These are phyloP conservation scores for Chironomus tentans DNA, from an alignment of 2,888 invertebrate species.

Conservation along the genomic window DNA sequence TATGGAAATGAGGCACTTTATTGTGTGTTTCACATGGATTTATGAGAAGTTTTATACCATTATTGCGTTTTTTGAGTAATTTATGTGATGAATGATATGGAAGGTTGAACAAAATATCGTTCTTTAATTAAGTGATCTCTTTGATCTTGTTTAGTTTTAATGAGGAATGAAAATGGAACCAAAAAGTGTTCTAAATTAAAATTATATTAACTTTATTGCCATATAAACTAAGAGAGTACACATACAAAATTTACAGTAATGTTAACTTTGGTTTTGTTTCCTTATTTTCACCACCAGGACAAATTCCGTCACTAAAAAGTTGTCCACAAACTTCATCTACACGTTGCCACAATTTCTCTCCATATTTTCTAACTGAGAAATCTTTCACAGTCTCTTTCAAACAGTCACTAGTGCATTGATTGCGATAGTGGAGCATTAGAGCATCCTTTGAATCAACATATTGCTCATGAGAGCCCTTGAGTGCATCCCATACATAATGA, in stretches of 20 bases:
- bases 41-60: background rate
- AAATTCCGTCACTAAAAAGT: slow-evolving; percentile 37
- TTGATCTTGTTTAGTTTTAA: too few relatives aligned
- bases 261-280: too few relatives aligned
- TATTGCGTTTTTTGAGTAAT: background rate
- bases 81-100: too few relatives aligned
- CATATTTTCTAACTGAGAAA: slow-evolving; percentile 38
- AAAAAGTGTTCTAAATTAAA: too few relatives aligned
- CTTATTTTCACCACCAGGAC: slow-evolving; percentile 29
- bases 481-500: slow-evolving; percentile 56
- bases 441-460: slow-evolving; percentile 36
- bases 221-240: too few relatives aligned
- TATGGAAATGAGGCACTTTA: background rate
- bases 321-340: slow-evolving; percentile 37
- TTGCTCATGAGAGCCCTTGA: slow-evolving; percentile 35
- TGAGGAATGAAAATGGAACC: too few relatives aligned
- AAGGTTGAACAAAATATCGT: too few relatives aligned
- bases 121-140: too few relatives aligned
- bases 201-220: too few relatives aligned
- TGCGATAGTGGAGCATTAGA: slow-evolving; percentile 39
- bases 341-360: slow-evolving; percentile 37
- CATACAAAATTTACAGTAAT: too few relatives aligned
- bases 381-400: slow-evolving; percentile 33
- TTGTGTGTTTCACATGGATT: background rate
- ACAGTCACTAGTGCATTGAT: slow-evolving; percentile 35